Base-by-base conservation (phyloP, 2,113 vertebrate genomes). In the Forbesichthys agassizii region DNA sequence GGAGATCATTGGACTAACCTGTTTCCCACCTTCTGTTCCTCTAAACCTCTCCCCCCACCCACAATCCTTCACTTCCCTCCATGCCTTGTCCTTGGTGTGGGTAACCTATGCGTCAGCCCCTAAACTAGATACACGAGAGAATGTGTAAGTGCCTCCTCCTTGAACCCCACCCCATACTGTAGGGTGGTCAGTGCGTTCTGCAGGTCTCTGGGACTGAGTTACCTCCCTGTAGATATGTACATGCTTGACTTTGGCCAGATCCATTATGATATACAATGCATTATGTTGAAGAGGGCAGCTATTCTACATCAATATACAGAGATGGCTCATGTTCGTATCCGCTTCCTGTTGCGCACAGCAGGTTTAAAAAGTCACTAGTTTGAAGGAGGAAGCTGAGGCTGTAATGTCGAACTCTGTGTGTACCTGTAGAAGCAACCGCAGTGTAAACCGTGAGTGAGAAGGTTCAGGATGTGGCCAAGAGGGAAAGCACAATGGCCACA, bases 401-500 rank as follows among this genome's bases (percentile, higher is more conserved):
- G 72, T 77, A 78, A 61, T 52, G 77, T 74, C 72, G 49, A 69
- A 75, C 82, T 88, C 82, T 83, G 69, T 84, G 74, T 86, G 84
- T 81, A 91, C 89, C 89, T 91, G 89, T 86, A 89, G 84, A 71
- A 82, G 59, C 78, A 33, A 86, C 89, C 89, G 80, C 89, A 86
- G 85, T 88, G 88, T 89, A 89, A 88, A 89, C 84, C 82, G 63
- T 68, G 78, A 84, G 83, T 75, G 81, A 75, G 84, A 82, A 84
- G 71, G 79, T 86, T 79, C 84, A 90, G 88, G 88, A 88, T 90
- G 88, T 88, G 89, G 89, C 69, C 86, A 83, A 69, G 33, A 88
- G 75, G 66, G 67, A 80, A 88, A 89, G 80, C 74, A 74, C 70
- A 80, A 62, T 65, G 55, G n/a, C 65, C 42, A 61, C 63, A 67